These are phyloP conservation scores for Cavia aperea DNA, from an alignment of 2,113 vertebrate species.

Conservation along the genomic window DNA sequence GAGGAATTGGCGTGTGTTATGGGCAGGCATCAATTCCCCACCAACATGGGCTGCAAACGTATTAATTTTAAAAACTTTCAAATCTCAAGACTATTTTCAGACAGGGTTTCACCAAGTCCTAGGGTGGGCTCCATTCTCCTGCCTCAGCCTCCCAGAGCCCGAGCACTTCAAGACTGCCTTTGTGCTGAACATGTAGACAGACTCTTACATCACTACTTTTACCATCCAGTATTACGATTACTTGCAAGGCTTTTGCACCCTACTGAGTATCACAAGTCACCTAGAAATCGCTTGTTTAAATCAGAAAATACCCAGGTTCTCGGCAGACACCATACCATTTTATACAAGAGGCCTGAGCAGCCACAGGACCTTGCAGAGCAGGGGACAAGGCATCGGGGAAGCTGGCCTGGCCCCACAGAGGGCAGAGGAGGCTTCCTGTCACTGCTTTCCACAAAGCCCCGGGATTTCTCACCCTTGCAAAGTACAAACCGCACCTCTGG, in stretches of 20 bases:
- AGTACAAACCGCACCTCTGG: rapidly evolving
- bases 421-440: background rate
- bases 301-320: background rate
- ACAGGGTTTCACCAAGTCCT: background rate
- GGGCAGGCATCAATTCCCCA: background rate
- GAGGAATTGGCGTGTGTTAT: background rate
- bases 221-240: background rate
- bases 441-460: background rate
- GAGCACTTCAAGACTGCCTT: background rate
- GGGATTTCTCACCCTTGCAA: background rate
- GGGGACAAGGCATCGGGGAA: too few relatives aligned
- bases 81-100: background rate
- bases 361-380: background rate
- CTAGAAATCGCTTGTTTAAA: background rate
- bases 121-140: background rate
- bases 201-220: background rate
- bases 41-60: background rate
- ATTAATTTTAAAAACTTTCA: background rate
- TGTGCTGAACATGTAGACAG: background rate
- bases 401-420: background rate
- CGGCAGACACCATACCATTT: background rate
- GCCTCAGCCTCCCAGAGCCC: background rate
- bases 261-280: background rate
- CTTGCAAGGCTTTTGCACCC: background rate
- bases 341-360: too few relatives aligned